phyloP scores from a whole-genome alignment of 2,888 invertebrate species.

The Clitarchus hookeri region DNA sequence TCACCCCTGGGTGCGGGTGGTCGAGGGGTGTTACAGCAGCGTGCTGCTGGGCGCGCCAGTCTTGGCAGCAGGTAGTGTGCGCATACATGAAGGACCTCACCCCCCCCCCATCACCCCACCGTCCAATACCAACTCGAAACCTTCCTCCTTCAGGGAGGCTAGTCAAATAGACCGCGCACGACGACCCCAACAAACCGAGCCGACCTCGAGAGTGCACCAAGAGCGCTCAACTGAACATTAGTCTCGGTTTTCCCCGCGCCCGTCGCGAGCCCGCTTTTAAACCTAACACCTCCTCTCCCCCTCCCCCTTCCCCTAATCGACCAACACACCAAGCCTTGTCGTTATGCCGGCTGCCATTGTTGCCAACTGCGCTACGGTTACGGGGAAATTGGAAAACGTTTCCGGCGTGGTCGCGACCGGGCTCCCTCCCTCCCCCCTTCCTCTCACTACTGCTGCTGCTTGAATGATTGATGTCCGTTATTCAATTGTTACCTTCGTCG shows the following conservation, averaged over 20 bases:
- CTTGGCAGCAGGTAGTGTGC: neutral
- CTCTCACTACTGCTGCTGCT: neutral
- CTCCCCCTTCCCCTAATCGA: no score
- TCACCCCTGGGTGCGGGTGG: neutral
- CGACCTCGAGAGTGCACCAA: neutral
- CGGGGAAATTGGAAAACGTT: neutral
- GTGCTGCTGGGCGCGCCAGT: neutral
- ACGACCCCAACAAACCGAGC: neutral
- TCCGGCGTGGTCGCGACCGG: neutral
- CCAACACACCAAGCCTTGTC: no score
- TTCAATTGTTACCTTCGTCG: neutral
- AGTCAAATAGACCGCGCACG: neutral
- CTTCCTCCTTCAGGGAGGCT: neutral
- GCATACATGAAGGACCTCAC: neutral
- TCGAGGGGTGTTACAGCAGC: neutral
- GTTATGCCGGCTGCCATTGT: neutral
- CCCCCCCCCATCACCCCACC: no score
- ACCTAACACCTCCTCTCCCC: neutral
- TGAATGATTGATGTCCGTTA: conserved; percentile 7
- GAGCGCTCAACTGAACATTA: neutral
- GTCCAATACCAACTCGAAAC: no score
- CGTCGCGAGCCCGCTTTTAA: neutral
- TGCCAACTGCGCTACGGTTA: neutral
- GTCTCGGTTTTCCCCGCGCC: neutral
- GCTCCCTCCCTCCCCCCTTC: no score